Evolutionary conservation across 2,797 vertebrate species (phyloP).

Genomic region (Coreius guichenoti): DNA sequence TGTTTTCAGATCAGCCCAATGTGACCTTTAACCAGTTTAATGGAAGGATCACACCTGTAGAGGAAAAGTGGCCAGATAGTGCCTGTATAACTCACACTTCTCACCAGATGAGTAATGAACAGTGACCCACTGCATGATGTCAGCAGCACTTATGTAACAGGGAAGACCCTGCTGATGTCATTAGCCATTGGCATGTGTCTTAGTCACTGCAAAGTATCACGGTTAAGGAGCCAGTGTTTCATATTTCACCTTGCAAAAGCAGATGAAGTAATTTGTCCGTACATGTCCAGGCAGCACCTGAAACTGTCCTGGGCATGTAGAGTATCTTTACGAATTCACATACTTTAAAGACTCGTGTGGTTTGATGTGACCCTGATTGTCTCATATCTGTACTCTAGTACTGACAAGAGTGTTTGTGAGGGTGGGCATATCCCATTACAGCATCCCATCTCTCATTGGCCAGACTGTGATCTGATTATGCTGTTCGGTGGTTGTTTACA

Average conservation of each 20-base stretch:
- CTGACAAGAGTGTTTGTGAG: conserved; percentile 13
- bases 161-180: not conserved
- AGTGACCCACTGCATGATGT: not conserved
- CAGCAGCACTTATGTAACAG: not conserved
- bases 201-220: no score
- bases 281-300: conserved; percentile 17
- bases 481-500: not conserved
- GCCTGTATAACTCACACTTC: not conserved
- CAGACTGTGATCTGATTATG: not conserved
- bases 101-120: not conserved
- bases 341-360: not conserved
- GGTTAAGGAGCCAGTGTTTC: not conserved
- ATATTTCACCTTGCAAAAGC: not conserved
- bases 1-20: not conserved
- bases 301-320: not conserved
- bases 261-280: not conserved
- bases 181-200: not conserved
- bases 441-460: not conserved
- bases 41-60: not conserved
- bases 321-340: not conserved
- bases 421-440: conserved; percentile 8
- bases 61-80: not conserved
- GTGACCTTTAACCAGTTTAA: not conserved
- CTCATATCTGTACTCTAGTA: conserved; percentile 44
- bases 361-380: conserved; percentile 29